Conservation (phyloP, 2,113 vertebrate species). For the Rallus limicola region DNA sequence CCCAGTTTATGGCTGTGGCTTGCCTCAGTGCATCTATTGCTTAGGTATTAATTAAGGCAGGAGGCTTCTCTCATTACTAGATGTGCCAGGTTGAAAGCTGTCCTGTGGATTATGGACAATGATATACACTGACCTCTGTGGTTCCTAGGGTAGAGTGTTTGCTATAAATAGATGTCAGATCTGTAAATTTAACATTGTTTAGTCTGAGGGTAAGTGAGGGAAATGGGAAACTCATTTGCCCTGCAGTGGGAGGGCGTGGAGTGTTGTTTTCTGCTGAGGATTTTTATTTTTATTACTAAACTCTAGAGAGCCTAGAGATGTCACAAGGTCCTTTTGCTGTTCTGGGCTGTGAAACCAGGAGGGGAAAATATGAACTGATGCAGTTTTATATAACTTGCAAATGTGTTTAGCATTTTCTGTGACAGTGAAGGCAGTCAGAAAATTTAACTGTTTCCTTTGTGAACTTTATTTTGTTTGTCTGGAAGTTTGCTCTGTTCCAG, state of each 20-base stretch:
- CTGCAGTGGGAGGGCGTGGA: slow-evolving; percentile 45
- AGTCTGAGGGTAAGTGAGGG: slow-evolving; percentile 51
- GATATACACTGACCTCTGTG: background rate
- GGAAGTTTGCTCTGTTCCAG: background rate
- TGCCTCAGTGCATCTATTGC: background rate
- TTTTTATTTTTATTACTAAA: slow-evolving; percentile 58
- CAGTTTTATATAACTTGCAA: slow-evolving; percentile 45
- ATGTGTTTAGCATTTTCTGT: slow-evolving; percentile 40
- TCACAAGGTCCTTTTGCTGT: slow-evolving; percentile 38
- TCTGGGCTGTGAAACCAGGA: slow-evolving; percentile 33
- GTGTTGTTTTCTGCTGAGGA: slow-evolving; percentile 31
- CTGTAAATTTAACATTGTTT: slow-evolving; percentile 35
- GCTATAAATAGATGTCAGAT: slow-evolving; percentile 35
- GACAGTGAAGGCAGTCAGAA: slow-evolving; percentile 14
- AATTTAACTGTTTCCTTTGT: slow-evolving; percentile 63
- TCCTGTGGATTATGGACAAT: background rate
- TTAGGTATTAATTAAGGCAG: background rate
- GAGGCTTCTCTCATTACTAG: background rate
- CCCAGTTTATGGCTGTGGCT: background rate
- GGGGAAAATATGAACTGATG: slow-evolving; percentile 64
- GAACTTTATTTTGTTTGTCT: slow-evolving; percentile 23
- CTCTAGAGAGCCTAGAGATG: slow-evolving; percentile 26
- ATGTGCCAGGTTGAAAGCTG: background rate
- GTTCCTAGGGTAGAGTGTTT: background rate
- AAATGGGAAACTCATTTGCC: slow-evolving; percentile 57